Conservation (phyloP, 2,797 vertebrate species). For the Typhlichthys subterraneus region DNA sequence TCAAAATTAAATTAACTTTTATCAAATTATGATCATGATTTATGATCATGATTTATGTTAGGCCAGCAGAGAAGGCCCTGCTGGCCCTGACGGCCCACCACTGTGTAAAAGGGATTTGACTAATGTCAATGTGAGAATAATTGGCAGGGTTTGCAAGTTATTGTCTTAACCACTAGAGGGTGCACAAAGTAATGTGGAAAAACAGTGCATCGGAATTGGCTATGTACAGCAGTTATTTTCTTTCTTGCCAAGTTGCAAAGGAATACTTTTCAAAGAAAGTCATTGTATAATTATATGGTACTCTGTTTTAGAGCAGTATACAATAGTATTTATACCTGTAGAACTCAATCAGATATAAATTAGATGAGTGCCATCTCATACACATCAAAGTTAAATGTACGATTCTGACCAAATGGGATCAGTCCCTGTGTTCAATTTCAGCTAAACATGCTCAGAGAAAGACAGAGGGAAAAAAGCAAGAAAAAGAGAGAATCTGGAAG, state of each 20-base stretch:
- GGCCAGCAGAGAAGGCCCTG: too few species aligned
- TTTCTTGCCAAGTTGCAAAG: constrained; percentile 41
- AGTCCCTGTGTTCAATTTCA: constrained; percentile 79
- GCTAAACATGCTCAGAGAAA: constrained; percentile 74
- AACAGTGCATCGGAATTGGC: not conserved
- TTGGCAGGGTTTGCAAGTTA: not conserved
- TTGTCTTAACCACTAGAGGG: too few species aligned
- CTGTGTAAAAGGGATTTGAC: too few species aligned
- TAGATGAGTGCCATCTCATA: constrained; percentile 38
- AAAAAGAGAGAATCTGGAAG: constrained; percentile 77
- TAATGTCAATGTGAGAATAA: constrained; percentile 3
- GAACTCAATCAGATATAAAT: not conserved
- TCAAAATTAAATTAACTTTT: too few species aligned
- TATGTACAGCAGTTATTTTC: not conserved
- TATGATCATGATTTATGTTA: too few species aligned
- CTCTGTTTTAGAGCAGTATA: constrained; percentile 47
- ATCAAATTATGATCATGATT: too few species aligned
- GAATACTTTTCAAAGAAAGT: constrained; percentile 46
- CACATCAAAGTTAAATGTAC: constrained; percentile 73
- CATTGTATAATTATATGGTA: constrained; percentile 33
- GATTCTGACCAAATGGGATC: constrained; percentile 76
- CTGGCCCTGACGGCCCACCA: too few species aligned
- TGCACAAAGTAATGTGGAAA: too few species aligned
- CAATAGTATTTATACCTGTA: too few species aligned
- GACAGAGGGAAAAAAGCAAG: constrained; percentile 42